Percentiles rank a stretch among this genome's conserved stretches.
Conservation (phyloP, 2,888 invertebrate genomes). For the Mesochorus sp. region DNA sequence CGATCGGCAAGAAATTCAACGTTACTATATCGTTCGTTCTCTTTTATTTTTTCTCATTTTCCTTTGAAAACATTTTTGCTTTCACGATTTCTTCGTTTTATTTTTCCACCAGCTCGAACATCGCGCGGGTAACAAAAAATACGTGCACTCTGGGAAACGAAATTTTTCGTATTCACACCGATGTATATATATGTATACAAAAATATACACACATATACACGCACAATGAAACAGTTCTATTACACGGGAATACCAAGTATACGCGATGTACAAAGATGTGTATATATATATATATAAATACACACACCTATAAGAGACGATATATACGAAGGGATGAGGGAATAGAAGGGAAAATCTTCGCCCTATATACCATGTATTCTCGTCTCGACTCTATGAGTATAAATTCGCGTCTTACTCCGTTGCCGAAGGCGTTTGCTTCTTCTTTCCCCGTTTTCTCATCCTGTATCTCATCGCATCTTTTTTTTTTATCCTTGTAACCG, state of each 20-base stretch:
- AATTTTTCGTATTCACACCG: slow-evolving; percentile 53
- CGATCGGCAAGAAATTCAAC: background rate
- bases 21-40: background rate
- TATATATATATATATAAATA: background rate
- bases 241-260: slow-evolving; percentile 11
- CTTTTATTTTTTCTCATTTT: background rate
- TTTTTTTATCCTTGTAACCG: slow-evolving; percentile 23
- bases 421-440: slow-evolving; percentile 23
- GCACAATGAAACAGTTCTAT: slow-evolving; percentile 2
- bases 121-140: slow-evolving; percentile 20
- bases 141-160: slow-evolving; percentile 51
- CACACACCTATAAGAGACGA: slow-evolving; percentile 11
- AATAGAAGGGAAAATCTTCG: slow-evolving; percentile 13
- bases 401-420: slow-evolving; percentile 48
- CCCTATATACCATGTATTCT: slow-evolving; percentile 20
- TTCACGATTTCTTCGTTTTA: background rate
- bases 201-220: background rate
- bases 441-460: slow-evolving; percentile 26
- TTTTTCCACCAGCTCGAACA: background rate
- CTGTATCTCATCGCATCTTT: slow-evolving; percentile 41
- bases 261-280: background rate
- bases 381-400: slow-evolving; percentile 53
- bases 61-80: background rate
- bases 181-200: too few species aligned
- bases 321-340: slow-evolving; percentile 13